Conservation (phyloP, 35 echinoderm and acorn worm species). For the Lytechinus variegatus region DNA sequence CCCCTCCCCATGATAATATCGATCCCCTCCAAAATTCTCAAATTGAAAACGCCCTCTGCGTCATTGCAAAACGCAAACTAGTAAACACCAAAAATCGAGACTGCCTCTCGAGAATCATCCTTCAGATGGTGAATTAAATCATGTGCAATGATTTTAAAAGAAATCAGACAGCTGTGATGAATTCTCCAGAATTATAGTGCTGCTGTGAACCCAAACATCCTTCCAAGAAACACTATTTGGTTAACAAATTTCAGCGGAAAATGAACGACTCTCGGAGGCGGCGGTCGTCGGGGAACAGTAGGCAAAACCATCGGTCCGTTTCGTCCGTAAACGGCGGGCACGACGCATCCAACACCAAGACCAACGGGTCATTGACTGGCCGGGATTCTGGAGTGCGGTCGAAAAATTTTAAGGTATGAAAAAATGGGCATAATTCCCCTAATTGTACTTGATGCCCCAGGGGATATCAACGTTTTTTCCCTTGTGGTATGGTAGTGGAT, state of each 20-base stretch:
- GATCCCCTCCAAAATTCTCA: background rate
- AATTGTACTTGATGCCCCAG: too few species aligned
- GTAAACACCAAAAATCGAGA: background rate
- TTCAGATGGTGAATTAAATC: background rate
- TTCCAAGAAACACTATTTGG: background rate
- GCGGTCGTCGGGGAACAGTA: constrained; percentile 50
- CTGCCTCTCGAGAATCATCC: background rate
- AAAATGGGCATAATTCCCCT: too few species aligned
- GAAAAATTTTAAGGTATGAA: constrained; percentile 48
- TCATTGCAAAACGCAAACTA: background rate
- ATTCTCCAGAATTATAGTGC: background rate
- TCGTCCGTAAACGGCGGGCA: constrained; percentile 7
- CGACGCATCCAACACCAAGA: background rate
- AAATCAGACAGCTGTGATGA: background rate
- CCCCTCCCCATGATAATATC: too few species aligned
- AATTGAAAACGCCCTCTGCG: background rate
- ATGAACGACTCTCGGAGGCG: constrained; percentile 49
- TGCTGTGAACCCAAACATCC: background rate
- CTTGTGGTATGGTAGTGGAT: too few species aligned
- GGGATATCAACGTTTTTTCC: too few species aligned
- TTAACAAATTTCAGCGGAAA: background rate
- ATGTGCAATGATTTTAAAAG: background rate
- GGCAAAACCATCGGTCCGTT: constrained; percentile 32
- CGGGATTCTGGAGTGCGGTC: constrained; percentile 22
- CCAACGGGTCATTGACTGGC: constrained; percentile 25